A percentile compares a stretch with the other conserved stretches of the same genome.
These are phyloP conservation scores for Akabosia matsudoensis DNA, from an alignment of 1,140 invertebrate genomes.

Conservation along the genomic window DNA sequence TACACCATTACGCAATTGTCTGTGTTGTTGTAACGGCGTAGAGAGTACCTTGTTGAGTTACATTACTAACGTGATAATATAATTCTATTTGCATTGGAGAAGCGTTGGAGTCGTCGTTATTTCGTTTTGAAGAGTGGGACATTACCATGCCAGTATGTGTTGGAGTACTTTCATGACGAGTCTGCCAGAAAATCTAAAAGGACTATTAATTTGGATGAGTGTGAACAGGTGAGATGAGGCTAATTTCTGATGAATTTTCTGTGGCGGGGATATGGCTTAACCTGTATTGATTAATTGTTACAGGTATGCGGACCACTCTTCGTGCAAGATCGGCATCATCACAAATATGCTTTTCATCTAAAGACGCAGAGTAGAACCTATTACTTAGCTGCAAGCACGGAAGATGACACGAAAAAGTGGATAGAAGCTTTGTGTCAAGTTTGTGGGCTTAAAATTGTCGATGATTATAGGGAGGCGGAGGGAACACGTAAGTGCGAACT, in stretches of 20 bases:
- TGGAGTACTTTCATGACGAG: constrained; percentile 89
- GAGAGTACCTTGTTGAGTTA: no score
- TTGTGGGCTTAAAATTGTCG: constrained; percentile 43
- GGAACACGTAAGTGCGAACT: constrained; percentile 52
- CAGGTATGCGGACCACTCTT: constrained; percentile 49
- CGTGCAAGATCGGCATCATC: constrained; percentile 71
- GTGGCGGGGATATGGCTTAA: background rate
- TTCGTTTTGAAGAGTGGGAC: constrained; percentile 85
- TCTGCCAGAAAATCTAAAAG: constrained; percentile 82
- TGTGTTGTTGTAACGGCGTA: no score
- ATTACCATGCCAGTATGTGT: constrained; percentile 85
- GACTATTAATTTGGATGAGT: constrained; percentile 87
- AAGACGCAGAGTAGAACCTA: constrained; percentile 83
- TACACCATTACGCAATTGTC: background rate
- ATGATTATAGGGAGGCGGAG: constrained; percentile 25
- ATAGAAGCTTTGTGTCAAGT: constrained; percentile 83
- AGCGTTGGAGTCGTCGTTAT: constrained; percentile 93
- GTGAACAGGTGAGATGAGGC: constrained; percentile 72
- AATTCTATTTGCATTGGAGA: constrained; percentile 46
- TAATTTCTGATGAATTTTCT: background rate
- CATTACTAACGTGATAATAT: background rate
- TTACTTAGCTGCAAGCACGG: constrained; percentile 85
- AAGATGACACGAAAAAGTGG: constrained; percentile 91
- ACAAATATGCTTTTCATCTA: constrained; percentile 82
- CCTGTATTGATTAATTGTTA: background rate